Evolutionary conservation across 92 coral and sea anemone species (phyloP).

Genomic region (Ricordea florida): DNA sequence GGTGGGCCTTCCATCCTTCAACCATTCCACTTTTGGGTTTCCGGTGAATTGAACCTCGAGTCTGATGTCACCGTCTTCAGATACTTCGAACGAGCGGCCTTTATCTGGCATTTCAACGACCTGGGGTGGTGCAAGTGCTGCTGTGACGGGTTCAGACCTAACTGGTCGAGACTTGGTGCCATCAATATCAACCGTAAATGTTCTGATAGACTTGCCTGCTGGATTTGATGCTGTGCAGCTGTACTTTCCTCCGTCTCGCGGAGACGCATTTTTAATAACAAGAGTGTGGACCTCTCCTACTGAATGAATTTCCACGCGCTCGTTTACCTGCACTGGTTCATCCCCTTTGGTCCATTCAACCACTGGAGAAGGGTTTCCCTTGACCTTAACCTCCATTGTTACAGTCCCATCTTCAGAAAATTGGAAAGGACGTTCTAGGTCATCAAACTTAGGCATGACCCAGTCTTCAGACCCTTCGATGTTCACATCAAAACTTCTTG

Average conservation of each 20-base stretch:
- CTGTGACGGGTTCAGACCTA: slow-evolving; percentile 57
- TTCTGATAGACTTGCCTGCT: slow-evolving; percentile 77
- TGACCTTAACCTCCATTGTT: slow-evolving; percentile 83
- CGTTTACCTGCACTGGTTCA: slow-evolving; percentile 62
- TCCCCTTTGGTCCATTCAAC: slow-evolving; percentile 88
- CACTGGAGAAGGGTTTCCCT: slow-evolving; percentile 80
- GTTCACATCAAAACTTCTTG: slow-evolving; percentile 67
- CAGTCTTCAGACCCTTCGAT: slow-evolving; percentile 70
- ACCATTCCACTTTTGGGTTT: slow-evolving; percentile 73
- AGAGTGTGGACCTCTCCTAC: slow-evolving; percentile 70
- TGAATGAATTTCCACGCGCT: slow-evolving; percentile 37
- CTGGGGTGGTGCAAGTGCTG: slow-evolving; percentile 79
- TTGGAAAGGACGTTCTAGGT: slow-evolving; percentile 57
- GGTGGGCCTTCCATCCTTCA: slow-evolving; percentile 66
- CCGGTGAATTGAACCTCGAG: slow-evolving; percentile 80
- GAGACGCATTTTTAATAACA: slow-evolving; percentile 74
- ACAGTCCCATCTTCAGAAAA: slow-evolving; percentile 84
- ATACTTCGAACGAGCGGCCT: slow-evolving; percentile 32
- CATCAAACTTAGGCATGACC: slow-evolving; percentile 77
- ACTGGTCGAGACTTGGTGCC: slow-evolving; percentile 70
- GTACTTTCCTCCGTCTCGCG: slow-evolving; percentile 83
- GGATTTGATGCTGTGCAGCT: slow-evolving; percentile 88
- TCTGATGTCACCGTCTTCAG: slow-evolving; percentile 80
- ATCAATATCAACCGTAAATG: slow-evolving; percentile 77
- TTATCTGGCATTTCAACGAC: slow-evolving; percentile 75